Evolutionary conservation across 2,113 vertebrate genomes (phyloP).

Genomic region (Cyphomyrus plagiostoma): DNA sequence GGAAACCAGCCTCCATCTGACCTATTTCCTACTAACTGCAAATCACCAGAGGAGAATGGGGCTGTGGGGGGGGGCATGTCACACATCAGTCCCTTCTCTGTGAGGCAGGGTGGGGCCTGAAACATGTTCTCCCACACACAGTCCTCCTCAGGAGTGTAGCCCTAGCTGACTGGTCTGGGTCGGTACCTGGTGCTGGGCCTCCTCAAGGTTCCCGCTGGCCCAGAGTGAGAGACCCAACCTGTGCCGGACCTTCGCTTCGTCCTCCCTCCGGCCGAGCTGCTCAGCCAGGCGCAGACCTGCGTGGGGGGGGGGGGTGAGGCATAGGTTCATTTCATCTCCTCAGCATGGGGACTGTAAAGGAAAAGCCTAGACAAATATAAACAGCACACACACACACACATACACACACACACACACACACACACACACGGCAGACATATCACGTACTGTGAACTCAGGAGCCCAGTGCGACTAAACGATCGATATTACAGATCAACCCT

Average conservation of each 20-base stretch:
- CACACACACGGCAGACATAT: not conserved
- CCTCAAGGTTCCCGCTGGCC: constrained; percentile 73
- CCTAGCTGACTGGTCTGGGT: not conserved
- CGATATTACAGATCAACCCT: not conserved
- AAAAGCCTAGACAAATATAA: not conserved
- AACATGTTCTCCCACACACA: not conserved
- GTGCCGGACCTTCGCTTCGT: constrained; percentile 75
- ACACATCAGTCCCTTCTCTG: not conserved
- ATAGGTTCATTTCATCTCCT: not conserved
- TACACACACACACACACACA: not conserved
- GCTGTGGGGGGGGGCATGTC: not conserved
- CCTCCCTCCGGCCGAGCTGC: constrained; percentile 72
- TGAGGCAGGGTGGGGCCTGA: not conserved
- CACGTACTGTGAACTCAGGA: not conserved
- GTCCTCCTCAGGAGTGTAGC: not conserved
- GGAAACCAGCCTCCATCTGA: constrained; percentile 4
- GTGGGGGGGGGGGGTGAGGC: constrained; percentile 15
- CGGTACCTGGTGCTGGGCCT: constrained; percentile 74
- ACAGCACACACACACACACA: not conserved
- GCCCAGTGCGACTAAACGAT: not conserved
- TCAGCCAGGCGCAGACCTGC: constrained; percentile 73
- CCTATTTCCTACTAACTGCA: not conserved
- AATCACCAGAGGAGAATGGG: constrained; percentile 11
- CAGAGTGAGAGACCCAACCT: constrained; percentile 74
- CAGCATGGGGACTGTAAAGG: not conserved